phyloP scores from a whole-genome alignment of 2,113 vertebrate species.

The Ameiurus melas region DNA sequence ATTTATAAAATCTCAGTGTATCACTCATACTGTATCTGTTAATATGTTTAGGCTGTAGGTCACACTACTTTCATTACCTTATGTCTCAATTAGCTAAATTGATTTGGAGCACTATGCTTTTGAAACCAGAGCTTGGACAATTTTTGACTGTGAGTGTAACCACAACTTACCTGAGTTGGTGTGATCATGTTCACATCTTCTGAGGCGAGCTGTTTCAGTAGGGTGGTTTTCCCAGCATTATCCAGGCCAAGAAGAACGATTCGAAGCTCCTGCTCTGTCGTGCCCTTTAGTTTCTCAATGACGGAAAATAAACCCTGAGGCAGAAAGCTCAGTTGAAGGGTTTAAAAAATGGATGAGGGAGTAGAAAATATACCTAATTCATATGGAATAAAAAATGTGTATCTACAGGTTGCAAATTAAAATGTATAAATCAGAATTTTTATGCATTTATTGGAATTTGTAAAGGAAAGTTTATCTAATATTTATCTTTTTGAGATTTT shows the following conservation, averaged over 20 bases:
- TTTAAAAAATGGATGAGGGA: not conserved
- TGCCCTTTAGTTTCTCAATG: slow-evolving; percentile 81
- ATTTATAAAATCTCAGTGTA: not conserved
- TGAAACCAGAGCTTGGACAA: not conserved
- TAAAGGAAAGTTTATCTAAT: not conserved
- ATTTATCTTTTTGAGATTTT: not conserved
- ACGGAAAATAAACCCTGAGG: slow-evolving; percentile 83
- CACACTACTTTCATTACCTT: not conserved
- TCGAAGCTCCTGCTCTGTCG: slow-evolving; percentile 78
- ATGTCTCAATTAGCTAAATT: not conserved
- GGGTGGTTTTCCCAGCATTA: slow-evolving; percentile 85
- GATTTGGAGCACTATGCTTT: not conserved
- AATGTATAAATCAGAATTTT: not conserved
- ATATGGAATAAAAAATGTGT: not conserved
- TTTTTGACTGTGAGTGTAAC: not conserved
- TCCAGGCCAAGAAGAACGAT: slow-evolving; percentile 86
- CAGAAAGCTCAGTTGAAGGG: fast-evolving
- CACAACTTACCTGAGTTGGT: slow-evolving; percentile 77
- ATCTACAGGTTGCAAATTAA: not conserved
- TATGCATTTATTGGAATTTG: not conserved
- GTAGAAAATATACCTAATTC: not conserved
- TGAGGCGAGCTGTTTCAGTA: slow-evolving; percentile 79
- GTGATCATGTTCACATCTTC: slow-evolving; percentile 87
- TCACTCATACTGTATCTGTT: not conserved
- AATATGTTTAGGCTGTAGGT: not conserved